Conservation (phyloP, 2,888 invertebrate genomes). For the Esperia sulphurella region DNA sequence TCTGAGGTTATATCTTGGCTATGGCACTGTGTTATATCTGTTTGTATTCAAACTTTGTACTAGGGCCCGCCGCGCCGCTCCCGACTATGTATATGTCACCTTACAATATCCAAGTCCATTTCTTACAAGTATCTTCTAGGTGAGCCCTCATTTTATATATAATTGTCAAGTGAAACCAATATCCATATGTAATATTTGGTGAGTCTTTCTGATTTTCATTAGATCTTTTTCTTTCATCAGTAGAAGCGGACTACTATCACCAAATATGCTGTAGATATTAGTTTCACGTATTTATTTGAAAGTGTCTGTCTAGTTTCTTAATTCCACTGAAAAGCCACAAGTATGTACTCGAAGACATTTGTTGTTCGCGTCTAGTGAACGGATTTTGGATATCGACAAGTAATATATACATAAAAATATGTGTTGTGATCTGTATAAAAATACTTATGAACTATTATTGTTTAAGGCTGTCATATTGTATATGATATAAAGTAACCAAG, state of each 20-base stretch:
- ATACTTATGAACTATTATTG: constrained; percentile 75
- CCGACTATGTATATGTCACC: constrained; percentile 17
- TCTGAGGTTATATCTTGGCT: constrained; percentile 74
- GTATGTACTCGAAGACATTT: too few relatives aligned
- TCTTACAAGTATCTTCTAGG: neutral
- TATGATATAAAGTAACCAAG: neutral
- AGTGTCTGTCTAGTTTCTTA: too few relatives aligned
- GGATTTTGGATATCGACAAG: neutral
- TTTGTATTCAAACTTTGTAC: constrained; percentile 74
- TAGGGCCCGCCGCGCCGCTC: constrained; percentile 46
- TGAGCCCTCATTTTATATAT: too few relatives aligned
- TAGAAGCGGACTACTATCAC: too few relatives aligned
- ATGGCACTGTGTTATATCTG: constrained; percentile 70
- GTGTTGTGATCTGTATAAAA: constrained; percentile 50
- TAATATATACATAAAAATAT: neutral
- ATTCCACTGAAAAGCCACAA: too few relatives aligned
- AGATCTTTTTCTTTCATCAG: too few relatives aligned
- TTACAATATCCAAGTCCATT: neutral
- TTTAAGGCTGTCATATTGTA: constrained; percentile 66
- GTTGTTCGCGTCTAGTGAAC: too few relatives aligned
- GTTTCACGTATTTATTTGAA: too few relatives aligned
- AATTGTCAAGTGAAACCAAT: too few relatives aligned
- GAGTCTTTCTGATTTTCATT: too few relatives aligned
- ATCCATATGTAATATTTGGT: too few relatives aligned
- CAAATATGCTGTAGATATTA: too few relatives aligned